Conservation (phyloP, 2,888 invertebrate species). For the Leptopilina syphax region DNA sequence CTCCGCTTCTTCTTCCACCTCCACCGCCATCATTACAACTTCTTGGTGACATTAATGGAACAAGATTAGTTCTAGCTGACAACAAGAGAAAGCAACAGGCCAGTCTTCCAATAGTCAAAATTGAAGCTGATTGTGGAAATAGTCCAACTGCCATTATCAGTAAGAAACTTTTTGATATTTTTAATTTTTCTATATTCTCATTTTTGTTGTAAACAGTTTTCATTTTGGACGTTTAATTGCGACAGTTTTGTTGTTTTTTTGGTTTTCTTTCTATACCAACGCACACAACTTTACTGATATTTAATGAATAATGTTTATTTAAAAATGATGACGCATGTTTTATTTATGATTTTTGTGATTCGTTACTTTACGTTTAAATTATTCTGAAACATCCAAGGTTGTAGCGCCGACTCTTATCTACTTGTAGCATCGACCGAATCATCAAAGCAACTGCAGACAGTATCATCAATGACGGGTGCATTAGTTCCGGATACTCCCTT, state of each 20-base stretch:
- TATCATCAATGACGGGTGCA: constrained; percentile 71
- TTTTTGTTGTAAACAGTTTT: neutral
- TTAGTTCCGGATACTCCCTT: constrained; percentile 71
- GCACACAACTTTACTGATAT: too few relatives aligned
- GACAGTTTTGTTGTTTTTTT: neutral
- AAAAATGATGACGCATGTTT: neutral
- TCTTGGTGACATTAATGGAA: constrained; percentile 78
- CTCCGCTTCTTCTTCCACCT: constrained; percentile 79
- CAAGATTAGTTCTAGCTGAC: constrained; percentile 82
- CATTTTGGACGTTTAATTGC: neutral
- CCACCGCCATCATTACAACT: constrained; percentile 84
- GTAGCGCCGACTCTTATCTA: constrained; percentile 41
- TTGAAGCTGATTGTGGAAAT: constrained; percentile 81
- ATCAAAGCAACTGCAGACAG: constrained; percentile 71
- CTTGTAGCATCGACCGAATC: constrained; percentile 71
- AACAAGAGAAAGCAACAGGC: constrained; percentile 80
- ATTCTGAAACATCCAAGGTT: constrained; percentile 38
- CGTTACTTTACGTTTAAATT: constrained; percentile 30
- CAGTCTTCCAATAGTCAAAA: constrained; percentile 82
- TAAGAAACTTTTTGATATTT: constrained; percentile 53
- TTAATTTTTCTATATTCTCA: neutral
- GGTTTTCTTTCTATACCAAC: too few relatives aligned
- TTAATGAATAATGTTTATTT: too few relatives aligned
- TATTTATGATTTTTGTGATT: constrained; percentile 22
- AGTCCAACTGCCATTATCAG: constrained; percentile 73